Conservation (phyloP, 2,113 vertebrate genomes). For the Clinocottus analis region DNA sequence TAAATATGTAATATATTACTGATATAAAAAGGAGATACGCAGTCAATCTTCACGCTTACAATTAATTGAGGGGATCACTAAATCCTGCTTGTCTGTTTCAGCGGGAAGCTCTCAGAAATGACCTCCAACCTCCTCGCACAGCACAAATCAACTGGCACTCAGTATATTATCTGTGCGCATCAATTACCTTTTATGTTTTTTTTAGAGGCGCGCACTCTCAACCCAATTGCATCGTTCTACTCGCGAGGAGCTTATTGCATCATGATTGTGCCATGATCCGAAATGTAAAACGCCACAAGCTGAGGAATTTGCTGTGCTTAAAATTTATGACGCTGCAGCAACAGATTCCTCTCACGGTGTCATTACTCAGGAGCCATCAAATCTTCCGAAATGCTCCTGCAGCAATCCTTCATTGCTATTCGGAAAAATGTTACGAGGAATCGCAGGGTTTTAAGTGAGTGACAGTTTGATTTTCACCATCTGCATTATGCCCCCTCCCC, state of each 20-base stretch:
- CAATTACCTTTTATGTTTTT: conserved; percentile 36
- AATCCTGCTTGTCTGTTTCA: not conserved
- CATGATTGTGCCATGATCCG: conserved; percentile 45
- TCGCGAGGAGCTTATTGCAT: conserved; percentile 12
- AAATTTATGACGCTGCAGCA: conserved; percentile 54
- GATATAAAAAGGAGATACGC: not conserved
- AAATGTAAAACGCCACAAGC: conserved; percentile 29
- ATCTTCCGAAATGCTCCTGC: conserved; percentile 20
- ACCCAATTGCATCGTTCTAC: conserved; percentile 33
- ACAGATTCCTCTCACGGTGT: conserved; percentile 34
- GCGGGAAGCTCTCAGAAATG: conserved; percentile 8
- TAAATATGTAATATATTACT: not conserved
- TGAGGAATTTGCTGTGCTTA: conserved; percentile 22
- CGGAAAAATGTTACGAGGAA: conserved; percentile 61
- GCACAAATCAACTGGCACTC: conserved; percentile 5
- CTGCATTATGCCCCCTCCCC: conserved; percentile 27
- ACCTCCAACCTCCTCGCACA: conserved; percentile 12
- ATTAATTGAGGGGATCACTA: not conserved
- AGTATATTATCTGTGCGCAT: conserved; percentile 34
- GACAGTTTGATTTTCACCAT: conserved; percentile 77
- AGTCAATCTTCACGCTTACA: not conserved
- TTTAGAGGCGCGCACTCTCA: conserved; percentile 20
- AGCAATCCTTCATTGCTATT: conserved; percentile 65
- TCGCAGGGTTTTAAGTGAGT: conserved; percentile 65
- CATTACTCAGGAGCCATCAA: conserved; percentile 64